Conservation (phyloP, 2,113 vertebrate species). For the Mystacornis crossleyi region DNA sequence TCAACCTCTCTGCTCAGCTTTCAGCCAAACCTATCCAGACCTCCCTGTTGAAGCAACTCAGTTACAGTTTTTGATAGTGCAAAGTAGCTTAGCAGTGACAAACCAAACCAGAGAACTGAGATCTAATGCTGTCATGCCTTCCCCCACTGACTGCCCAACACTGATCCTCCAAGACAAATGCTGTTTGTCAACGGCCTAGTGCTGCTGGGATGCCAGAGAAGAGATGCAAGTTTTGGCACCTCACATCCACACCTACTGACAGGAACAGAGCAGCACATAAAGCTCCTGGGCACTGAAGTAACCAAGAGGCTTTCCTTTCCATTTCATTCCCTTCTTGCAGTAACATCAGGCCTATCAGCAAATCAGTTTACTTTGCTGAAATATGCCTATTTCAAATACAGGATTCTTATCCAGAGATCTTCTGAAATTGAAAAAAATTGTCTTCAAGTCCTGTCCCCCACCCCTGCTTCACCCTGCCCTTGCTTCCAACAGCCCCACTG, state of each 20-base stretch:
- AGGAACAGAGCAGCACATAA: not conserved
- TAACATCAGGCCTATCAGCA: not conserved
- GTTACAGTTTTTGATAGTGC: not conserved
- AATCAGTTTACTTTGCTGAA: not conserved
- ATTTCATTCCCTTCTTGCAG: rapidly evolving
- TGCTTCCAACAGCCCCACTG: not conserved
- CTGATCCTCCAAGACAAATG: rapidly evolving
- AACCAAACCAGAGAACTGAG: not conserved
- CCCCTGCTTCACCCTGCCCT: too few species aligned
- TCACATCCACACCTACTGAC: not conserved
- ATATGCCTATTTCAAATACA: not conserved
- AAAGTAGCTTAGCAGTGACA: not conserved
- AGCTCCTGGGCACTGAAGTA: not conserved
- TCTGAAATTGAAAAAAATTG: not conserved
- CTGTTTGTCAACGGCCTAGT: not conserved
- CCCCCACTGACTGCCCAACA: not conserved
- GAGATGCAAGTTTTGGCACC: not conserved
- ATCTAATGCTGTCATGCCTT: not conserved
- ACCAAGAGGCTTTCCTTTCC: not conserved
- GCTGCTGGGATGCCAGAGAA: not conserved
- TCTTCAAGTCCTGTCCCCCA: not conserved
- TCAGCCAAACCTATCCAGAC: not conserved
- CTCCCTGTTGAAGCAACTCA: not conserved
- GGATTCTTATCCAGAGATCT: not conserved
- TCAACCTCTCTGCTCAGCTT: not conserved